phyloP scores from a whole-genome alignment of 2,797 vertebrate species.

The Crocodylus rhombifer region DNA sequence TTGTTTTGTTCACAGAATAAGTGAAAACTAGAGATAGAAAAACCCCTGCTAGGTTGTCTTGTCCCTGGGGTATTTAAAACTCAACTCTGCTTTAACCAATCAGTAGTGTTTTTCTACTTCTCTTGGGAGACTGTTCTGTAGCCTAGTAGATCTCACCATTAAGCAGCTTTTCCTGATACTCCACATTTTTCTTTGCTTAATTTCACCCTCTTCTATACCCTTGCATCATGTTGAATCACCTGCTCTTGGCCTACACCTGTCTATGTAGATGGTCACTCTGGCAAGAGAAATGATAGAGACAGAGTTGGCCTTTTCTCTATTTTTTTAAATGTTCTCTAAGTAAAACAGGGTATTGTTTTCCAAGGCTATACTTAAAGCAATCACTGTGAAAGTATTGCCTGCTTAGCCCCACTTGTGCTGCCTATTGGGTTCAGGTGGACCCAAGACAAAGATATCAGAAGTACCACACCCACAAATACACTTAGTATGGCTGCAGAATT shows the following conservation, averaged over 20 bases:
- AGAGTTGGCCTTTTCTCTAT: not conserved
- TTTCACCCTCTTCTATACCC: not conserved
- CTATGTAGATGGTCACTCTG: not conserved
- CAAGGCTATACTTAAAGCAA: slow-evolving; percentile 16
- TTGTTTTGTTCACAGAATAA: not conserved
- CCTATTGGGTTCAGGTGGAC: accelerated
- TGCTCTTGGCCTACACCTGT: not conserved
- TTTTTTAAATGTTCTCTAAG: not conserved
- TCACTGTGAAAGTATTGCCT: slow-evolving; percentile 50
- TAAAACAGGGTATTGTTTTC: slow-evolving; percentile 49
- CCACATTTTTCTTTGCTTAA: not conserved
- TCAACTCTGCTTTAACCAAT: not conserved
- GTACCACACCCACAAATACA: not conserved
- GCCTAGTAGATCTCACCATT: not conserved
- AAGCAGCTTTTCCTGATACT: not conserved
- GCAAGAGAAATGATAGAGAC: not conserved
- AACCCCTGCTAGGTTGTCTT: not conserved
- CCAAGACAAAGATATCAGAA: not conserved
- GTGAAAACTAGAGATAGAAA: not conserved
- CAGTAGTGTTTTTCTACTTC: not conserved
- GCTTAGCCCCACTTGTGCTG: not conserved
- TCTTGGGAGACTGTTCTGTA: not conserved
- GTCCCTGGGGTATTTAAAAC: not conserved
- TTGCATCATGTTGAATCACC: not conserved
- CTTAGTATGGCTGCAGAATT: not conserved